These are phyloP conservation scores for Indri indri DNA, from an alignment of 2,113 vertebrate genomes.

Conservation along the genomic window DNA sequence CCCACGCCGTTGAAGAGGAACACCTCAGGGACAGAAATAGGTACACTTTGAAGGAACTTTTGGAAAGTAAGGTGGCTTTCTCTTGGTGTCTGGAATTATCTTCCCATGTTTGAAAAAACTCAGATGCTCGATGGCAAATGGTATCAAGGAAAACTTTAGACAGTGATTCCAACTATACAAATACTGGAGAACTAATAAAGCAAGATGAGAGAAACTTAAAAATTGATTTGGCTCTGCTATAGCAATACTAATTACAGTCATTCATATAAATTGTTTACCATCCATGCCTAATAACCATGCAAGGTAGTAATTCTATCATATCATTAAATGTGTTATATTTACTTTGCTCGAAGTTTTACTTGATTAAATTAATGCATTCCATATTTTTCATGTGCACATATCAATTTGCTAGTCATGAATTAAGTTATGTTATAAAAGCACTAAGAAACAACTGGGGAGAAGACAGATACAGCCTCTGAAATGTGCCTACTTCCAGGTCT, in stretches of 20 bases:
- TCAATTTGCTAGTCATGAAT: not conserved
- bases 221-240: constrained; percentile 25
- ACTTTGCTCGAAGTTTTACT: constrained; percentile 51
- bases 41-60: not conserved
- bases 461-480: not conserved
- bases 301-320: constrained; percentile 9
- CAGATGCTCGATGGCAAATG: not conserved
- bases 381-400: not conserved
- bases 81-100: not conserved
- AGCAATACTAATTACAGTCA: constrained; percentile 35
- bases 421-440: constrained; percentile 18
- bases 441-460: not conserved
- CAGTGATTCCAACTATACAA: not conserved
- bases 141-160: not conserved
- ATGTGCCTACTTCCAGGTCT: not conserved
- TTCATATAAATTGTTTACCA: constrained; percentile 7
- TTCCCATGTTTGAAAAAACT: not conserved
- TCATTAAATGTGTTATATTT: constrained; percentile 49
- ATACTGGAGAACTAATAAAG: constrained; percentile 18
- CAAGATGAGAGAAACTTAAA: constrained; percentile 33
- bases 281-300: constrained; percentile 32
- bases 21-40: not conserved
- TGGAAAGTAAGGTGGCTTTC: not conserved
- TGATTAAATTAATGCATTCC: constrained; percentile 52
- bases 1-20: not conserved